Percentiles rank a stretch among this genome's conserved stretches.
phyloP scores from a whole-genome alignment of 2,113 vertebrate species.

The Stegostoma tigrinum region DNA sequence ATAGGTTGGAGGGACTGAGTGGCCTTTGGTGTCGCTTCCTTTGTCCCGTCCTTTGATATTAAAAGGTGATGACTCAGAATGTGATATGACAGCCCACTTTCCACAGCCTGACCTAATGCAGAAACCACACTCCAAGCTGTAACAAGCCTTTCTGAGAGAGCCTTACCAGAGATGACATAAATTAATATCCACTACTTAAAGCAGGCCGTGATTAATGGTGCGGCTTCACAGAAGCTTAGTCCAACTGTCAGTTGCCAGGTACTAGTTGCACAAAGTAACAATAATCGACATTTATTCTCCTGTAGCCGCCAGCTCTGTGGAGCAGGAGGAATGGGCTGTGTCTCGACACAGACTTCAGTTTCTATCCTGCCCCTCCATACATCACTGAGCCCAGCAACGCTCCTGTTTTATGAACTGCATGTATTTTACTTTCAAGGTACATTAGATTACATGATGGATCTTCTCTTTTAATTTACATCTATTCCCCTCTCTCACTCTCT shows the following conservation, averaged over 20 bases:
- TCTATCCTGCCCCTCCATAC: slow-evolving; percentile 30
- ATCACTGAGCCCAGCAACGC: slow-evolving; percentile 25
- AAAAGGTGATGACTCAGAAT: not conserved
- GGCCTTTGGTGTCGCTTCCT: not conserved
- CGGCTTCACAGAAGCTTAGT: slow-evolving; percentile 35
- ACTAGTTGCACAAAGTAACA: slow-evolving; percentile 34
- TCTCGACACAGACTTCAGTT: slow-evolving; percentile 28
- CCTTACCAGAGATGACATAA: slow-evolving; percentile 36
- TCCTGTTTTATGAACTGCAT: slow-evolving; percentile 34
- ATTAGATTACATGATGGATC: slow-evolving; percentile 38
- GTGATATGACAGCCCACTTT: not conserved
- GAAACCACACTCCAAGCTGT: slow-evolving; percentile 17
- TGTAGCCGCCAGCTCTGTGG: slow-evolving; percentile 28
- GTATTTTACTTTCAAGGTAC: slow-evolving; percentile 38
- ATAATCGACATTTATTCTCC: slow-evolving; percentile 37
- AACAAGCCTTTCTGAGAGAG: slow-evolving; percentile 25
- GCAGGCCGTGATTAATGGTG: slow-evolving; percentile 33
- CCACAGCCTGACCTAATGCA: not conserved
- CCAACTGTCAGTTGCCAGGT: slow-evolving; percentile 36
- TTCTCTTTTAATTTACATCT: slow-evolving; percentile 37
- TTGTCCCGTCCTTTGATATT: not conserved
- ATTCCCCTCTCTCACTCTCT: not conserved
- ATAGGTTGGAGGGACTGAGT: not conserved
- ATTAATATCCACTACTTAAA: slow-evolving; percentile 36
- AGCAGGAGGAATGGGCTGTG: slow-evolving; percentile 22